A percentile compares a stretch with the other conserved stretches of the same genome.
These are phyloP conservation scores for Saccostrea echinata DNA, from an alignment of 1,140 invertebrate genomes.

Conservation along the genomic window DNA sequence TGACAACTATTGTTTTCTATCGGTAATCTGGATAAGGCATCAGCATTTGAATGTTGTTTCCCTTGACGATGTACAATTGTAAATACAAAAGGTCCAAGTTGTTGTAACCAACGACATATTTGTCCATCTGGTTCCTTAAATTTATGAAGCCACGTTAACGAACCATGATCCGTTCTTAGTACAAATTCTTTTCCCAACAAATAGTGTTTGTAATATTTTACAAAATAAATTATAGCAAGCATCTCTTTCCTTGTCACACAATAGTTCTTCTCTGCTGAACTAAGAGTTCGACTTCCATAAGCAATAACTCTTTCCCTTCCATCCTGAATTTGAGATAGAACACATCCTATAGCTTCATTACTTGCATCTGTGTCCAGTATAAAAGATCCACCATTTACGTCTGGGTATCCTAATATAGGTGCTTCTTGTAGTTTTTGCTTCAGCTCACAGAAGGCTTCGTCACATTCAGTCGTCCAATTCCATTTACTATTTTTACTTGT, in stretches of 20 bases:
- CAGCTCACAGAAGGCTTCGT: conserved; percentile 9
- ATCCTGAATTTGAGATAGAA: conserved; percentile 69
- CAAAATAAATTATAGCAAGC: neutral
- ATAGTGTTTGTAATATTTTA: conserved; percentile 11
- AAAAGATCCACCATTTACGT: conserved; percentile 51
- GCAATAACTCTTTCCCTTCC: conserved; percentile 1
- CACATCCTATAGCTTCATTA: conserved; percentile 65
- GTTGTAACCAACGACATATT: conserved; percentile 47
- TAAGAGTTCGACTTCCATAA: conserved; percentile 1
- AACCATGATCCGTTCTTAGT: neutral
- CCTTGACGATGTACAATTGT: no score
- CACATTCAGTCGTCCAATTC: conserved; percentile 30
- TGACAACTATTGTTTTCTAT: no score
- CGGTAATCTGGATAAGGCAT: no score
- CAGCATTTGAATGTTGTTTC: no score
- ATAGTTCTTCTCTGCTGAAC: conserved; percentile 16
- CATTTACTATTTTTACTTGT: neutral
- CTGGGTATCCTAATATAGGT: conserved; percentile 34
- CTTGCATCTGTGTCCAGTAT: conserved; percentile 66
- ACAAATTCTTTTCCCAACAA: neutral
- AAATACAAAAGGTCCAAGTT: conserved; percentile 31
- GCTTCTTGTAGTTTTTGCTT: conserved; percentile 21
- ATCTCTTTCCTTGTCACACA: neutral
- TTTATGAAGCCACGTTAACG: neutral
- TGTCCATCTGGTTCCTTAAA: conserved; percentile 57